These are phyloP conservation scores for Drosophila serrata DNA, from an alignment of 1,140 invertebrate species.

Conservation along the genomic window DNA sequence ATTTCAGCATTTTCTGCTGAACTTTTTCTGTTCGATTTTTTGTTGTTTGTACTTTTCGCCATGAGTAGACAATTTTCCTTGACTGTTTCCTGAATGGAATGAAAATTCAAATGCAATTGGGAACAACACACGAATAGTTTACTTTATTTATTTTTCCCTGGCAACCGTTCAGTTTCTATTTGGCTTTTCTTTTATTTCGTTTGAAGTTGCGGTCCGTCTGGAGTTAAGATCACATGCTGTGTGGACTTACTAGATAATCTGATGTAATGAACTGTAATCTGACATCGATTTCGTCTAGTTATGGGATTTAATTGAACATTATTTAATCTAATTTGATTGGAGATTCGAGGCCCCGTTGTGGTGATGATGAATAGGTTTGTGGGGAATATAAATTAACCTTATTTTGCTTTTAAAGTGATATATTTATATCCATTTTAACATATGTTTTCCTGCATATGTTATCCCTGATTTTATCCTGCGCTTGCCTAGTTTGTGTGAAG, in stretches of 20 bases:
- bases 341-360: background rate
- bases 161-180: conserved; percentile 59
- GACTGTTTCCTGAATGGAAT: conserved; percentile 42
- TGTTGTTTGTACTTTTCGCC: conserved; percentile 33
- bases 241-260: conserved; percentile 22
- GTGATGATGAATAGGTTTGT: background rate
- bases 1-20: conserved; percentile 54
- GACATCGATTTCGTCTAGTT: conserved; percentile 16
- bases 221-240: conserved; percentile 38
- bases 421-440: background rate
- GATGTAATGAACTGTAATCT: conserved; percentile 36
- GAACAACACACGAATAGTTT: conserved; percentile 34
- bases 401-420: background rate
- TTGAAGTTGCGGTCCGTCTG: conserved; percentile 30
- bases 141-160: conserved; percentile 18
- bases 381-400: background rate
- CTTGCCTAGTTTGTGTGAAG: conserved; percentile 14
- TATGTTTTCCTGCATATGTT: conserved; percentile 1
- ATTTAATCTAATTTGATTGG: conserved; percentile 10
- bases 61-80: conserved; percentile 71
- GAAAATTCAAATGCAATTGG: conserved; percentile 42
- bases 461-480: background rate
- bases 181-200: conserved; percentile 23
- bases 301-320: conserved; percentile 22
- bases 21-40: conserved; percentile 55